Evolutionary conservation across 1,140 invertebrate genomes (phyloP).

Genomic region (Cotesia glomerata): DNA sequence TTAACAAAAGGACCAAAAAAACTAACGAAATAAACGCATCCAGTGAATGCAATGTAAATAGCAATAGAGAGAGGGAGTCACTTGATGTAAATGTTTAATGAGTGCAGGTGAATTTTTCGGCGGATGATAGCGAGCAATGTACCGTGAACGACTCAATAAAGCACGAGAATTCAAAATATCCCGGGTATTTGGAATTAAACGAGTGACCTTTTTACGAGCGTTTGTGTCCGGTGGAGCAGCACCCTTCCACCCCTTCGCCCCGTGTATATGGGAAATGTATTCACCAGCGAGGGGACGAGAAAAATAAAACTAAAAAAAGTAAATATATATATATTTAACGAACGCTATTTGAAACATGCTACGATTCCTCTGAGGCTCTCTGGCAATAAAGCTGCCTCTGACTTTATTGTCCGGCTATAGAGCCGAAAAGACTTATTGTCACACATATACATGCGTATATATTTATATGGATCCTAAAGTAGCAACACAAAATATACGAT

Average conservation of each 20-base stretch:
- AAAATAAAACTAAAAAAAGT: neutral
- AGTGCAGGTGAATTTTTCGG: neutral
- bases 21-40: too few species aligned
- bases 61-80: too few species aligned
- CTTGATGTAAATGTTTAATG: neutral
- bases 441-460: neutral
- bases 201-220: constrained; percentile 30
- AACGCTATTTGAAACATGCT: constrained; percentile 41
- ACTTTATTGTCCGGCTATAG: constrained; percentile 51
- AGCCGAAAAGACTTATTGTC: neutral
- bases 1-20: too few species aligned
- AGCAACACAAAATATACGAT: neutral
- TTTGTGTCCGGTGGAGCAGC: constrained; percentile 34
- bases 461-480: too few species aligned
- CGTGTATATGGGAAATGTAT: neutral
- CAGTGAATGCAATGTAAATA: too few species aligned
- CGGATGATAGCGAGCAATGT: neutral
- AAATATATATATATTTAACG: constrained; percentile 47
- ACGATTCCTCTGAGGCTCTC: neutral
- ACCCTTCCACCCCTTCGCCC: too few species aligned
- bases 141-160: constrained; percentile 24
- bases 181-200: constrained; percentile 28
- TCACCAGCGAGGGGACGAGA: neutral
- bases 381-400: constrained; percentile 48
- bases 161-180: constrained; percentile 27